A percentile compares a stretch with the other conserved stretches of the same genome.
Evolutionary conservation across 2,797 vertebrate genomes (phyloP).

Genomic region (Poliocrania exsul): DNA sequence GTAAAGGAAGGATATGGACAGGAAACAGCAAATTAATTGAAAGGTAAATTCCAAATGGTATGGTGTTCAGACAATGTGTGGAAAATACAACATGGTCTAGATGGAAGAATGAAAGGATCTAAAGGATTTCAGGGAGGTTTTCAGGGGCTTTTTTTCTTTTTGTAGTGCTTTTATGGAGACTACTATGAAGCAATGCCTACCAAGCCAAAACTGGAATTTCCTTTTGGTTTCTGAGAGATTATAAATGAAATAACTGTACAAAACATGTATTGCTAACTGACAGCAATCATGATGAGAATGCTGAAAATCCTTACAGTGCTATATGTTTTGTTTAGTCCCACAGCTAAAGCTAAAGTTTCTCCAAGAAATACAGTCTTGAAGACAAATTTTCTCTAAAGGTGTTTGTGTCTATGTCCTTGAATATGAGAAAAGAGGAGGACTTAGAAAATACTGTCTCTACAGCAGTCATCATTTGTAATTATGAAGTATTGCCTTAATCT

Average conservation of each 20-base stretch:
- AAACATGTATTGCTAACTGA: background rate
- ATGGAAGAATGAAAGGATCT: background rate
- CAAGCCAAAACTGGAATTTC: background rate
- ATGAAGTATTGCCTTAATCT: conserved; percentile 32
- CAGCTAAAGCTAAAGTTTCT: background rate
- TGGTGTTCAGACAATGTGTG: background rate
- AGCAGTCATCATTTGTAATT: conserved; percentile 40
- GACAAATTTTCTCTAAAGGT: background rate
- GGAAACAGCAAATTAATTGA: conserved; percentile 62
- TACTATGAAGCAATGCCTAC: background rate
- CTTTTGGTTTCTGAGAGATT: background rate
- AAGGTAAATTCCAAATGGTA: background rate
- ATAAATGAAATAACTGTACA: background rate
- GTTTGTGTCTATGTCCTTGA: conserved; percentile 19
- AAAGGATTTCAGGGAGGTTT: background rate
- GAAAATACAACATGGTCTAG: background rate
- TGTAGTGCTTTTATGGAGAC: background rate
- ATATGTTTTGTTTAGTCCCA: background rate
- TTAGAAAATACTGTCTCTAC: background rate
- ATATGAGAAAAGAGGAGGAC: background rate
- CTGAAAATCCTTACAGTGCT: background rate
- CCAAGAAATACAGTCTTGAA: background rate
- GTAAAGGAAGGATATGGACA: conserved; percentile 47
- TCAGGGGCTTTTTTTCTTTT: background rate
- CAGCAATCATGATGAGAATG: background rate